These are phyloP conservation scores for Ibycter americanus DNA, from an alignment of 2,797 vertebrate genomes.

Conservation along the genomic window DNA sequence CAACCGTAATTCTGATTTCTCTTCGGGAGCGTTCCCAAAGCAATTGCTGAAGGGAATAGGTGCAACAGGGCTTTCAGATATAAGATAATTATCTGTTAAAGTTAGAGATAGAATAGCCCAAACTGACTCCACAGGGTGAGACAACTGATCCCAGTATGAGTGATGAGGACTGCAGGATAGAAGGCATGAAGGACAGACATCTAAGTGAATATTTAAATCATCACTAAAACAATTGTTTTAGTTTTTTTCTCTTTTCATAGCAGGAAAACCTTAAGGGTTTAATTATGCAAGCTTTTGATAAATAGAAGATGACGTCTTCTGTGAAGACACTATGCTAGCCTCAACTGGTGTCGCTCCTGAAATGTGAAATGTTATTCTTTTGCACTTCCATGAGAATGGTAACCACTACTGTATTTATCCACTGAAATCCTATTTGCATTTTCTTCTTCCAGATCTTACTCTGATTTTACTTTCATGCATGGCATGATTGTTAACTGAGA, in stretches of 20 bases:
- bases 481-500: not conserved
- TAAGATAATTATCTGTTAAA: not conserved
- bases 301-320: not conserved
- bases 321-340: not conserved
- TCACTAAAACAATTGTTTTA: not conserved
- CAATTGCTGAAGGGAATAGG: not conserved
- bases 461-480: not conserved
- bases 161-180: not conserved
- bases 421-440: not conserved
- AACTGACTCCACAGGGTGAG: not conserved
- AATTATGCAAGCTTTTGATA: not conserved
- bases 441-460: not conserved
- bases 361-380: not conserved
- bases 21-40: not conserved
- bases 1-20: not conserved
- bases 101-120: not conserved
- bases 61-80: not conserved
- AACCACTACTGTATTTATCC: not conserved
- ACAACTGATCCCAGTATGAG: not conserved
- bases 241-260: not conserved
- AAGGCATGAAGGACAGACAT: not conserved
- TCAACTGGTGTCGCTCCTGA: not conserved
- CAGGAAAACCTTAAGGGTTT: not conserved
- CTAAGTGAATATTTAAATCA: not conserved
- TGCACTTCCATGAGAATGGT: not conserved